A percentile compares a stretch with the other conserved stretches of the same genome.
These are phyloP conservation scores for Bembecia ichneumoniformis DNA, from an alignment of 2,888 invertebrate genomes.

Conservation along the genomic window DNA sequence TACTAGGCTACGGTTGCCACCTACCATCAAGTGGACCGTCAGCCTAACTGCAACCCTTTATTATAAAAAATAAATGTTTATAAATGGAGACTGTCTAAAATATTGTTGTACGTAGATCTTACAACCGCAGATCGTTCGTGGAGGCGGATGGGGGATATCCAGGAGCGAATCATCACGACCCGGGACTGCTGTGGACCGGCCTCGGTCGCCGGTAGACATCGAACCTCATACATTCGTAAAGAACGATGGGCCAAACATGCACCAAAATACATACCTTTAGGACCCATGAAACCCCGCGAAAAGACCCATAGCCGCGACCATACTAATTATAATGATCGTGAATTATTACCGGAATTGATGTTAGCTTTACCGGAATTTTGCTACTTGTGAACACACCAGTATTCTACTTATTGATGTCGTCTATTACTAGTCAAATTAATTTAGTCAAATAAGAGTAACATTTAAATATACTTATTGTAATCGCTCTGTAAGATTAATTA, in stretches of 20 bases:
- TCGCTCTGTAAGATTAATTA: too few relatives aligned
- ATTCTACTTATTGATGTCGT: too few relatives aligned
- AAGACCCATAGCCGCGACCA: too few relatives aligned
- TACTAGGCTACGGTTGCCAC: too few relatives aligned
- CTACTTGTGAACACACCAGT: constrained; percentile 14
- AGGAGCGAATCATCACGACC: constrained; percentile 75
- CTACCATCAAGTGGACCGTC: too few relatives aligned
- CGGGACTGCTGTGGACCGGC: constrained; percentile 77
- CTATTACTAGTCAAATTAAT: too few relatives aligned
- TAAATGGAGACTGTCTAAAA: neutral
- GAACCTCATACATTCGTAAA: constrained; percentile 4
- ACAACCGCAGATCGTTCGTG: constrained; percentile 74
- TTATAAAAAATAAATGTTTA: too few relatives aligned
- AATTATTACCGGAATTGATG: constrained; percentile 23
- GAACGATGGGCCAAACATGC: neutral
- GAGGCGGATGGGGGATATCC: constrained; percentile 71
- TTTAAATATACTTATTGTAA: too few relatives aligned
- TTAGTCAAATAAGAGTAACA: too few relatives aligned
- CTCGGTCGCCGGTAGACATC: constrained; percentile 65
- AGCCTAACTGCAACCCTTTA: too few relatives aligned
- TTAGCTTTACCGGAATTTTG: constrained; percentile 29
- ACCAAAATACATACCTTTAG: neutral
- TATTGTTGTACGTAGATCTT: constrained; percentile 61
- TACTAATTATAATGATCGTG: constrained; percentile 6
- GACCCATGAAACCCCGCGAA: too few relatives aligned